Evolutionary conservation across 2,797 vertebrate species (phyloP).

Genomic region (Erethizon dorsatum): DNA sequence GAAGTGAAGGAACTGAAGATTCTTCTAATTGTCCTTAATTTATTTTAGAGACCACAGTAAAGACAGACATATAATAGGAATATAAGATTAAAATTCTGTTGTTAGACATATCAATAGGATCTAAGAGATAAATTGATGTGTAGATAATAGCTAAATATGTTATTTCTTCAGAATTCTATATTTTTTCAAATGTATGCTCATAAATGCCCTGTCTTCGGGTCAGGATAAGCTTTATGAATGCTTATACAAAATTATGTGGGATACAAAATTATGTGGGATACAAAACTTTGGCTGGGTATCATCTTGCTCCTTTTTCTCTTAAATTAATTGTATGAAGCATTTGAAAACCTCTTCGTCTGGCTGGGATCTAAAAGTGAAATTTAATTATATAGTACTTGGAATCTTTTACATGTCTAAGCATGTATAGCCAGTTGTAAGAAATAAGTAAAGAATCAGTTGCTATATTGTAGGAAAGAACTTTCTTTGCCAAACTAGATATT

Average conservation of each 20-base stretch:
- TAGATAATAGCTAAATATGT: neutral
- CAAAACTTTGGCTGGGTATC: neutral
- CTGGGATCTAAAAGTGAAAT: neutral
- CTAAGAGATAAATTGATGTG: neutral
- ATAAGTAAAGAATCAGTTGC: neutral
- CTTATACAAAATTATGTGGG: neutral
- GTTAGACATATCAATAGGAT: neutral
- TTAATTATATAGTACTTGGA: neutral
- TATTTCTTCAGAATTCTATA: conserved; percentile 1
- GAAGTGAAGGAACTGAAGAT: neutral
- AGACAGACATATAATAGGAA: neutral
- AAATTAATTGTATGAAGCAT: neutral
- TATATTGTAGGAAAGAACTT: neutral
- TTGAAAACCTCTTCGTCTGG: neutral
- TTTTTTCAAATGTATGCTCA: neutral
- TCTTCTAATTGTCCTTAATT: neutral
- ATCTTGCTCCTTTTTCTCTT: neutral
- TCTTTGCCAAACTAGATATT: conserved; percentile 36
- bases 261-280: neutral
- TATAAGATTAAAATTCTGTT: neutral
- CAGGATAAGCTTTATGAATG: neutral
- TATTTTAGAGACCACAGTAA: conserved; percentile 5
- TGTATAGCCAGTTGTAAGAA: conserved; percentile 14
- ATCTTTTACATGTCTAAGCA: neutral
- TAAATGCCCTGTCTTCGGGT: neutral